These are phyloP conservation scores for Sinopyrophorus schimmeli DNA, from an alignment of 2,888 invertebrate species.

Conservation along the genomic window DNA sequence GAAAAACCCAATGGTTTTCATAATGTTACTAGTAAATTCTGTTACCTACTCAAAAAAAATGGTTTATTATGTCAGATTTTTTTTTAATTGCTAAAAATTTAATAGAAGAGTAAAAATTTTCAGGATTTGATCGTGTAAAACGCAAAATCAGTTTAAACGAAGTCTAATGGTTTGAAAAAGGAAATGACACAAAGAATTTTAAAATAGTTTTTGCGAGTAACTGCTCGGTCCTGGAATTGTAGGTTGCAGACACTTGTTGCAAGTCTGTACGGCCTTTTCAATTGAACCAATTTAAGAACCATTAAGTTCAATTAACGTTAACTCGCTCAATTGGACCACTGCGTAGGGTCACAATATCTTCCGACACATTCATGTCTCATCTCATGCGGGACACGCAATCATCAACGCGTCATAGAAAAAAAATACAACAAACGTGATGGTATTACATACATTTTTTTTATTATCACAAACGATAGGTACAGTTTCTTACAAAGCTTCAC, in stretches of 20 bases:
- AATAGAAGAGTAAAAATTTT: no score
- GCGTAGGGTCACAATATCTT: slow-evolving; percentile 52
- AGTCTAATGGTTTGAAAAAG: no score
- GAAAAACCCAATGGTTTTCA: no score
- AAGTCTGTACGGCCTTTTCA: slow-evolving; percentile 51
- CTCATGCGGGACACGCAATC: slow-evolving; percentile 53
- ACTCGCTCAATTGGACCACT: slow-evolving; percentile 55
- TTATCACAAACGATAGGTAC: slow-evolving; percentile 5
- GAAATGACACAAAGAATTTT: background rate
- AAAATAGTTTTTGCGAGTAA: background rate
- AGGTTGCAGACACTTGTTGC: slow-evolving; percentile 48
- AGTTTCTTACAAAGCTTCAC: no score
- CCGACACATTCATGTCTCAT: slow-evolving; percentile 43
- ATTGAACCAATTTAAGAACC: slow-evolving; percentile 55
- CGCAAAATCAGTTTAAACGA: no score
- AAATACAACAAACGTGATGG: slow-evolving; percentile 26
- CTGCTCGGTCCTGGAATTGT: slow-evolving; percentile 17
- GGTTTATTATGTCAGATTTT: no score
- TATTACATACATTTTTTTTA: slow-evolving; percentile 18
- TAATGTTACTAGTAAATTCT: no score
- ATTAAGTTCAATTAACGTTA: slow-evolving; percentile 57
- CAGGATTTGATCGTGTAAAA: no score
- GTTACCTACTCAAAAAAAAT: no score
- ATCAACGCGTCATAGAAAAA: slow-evolving; percentile 33
- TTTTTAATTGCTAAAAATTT: no score